Base-by-base conservation (phyloP, 2,113 vertebrate genomes). In the Cavia porcellus region DNA sequence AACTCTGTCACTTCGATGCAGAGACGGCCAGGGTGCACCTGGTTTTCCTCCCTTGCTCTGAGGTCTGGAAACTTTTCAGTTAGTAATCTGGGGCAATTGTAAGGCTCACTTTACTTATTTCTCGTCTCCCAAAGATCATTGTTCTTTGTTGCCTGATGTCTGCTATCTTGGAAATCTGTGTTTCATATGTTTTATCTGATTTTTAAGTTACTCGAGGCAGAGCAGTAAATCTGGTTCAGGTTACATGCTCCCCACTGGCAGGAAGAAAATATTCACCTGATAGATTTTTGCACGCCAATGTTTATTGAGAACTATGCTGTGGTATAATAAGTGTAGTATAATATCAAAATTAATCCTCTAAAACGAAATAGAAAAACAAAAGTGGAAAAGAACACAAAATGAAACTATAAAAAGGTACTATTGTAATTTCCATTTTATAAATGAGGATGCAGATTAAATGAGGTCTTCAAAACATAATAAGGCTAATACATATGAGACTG, bases 291-390 rank as follows among this genome's bases (percentile, higher is more conserved):
- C 94, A 94, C 52, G 25, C 38, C 83, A 22, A 17, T 7, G 15
- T 96, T 64, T 89, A 72, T 86, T 82, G 52, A 82, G 72, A 88
- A 77, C 22, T 90, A 20, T 77, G n/a, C 70, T 64, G 52, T 14
- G 0, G 74, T 32, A 62, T n/a, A 89, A 10, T 83, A 92, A 24
- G 52, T 45, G 50, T 28, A 79, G 80, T 74, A 83, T 30, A n/a
- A 1, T 47, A 59, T 87, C 38, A 92, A 79, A 91, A 35, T 85
- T 72, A 90, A 90, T 55, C n/a, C 55, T 87, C 42, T 83, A 61
- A 94, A 90, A 59, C 50, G 70, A 91, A 89, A 66, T 17, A 85
- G 45, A 70, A 66, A 92, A 89, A 81, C 28, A 86, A 86, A 72
- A 84, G 75, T 42, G 13, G 66, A 42, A 72, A 86, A 94, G 57